A percentile compares a stretch with the other conserved stretches of the same genome.
Evolutionary conservation across 2,888 invertebrate genomes (phyloP).

Genomic region (Lathronympha strigana): DNA sequence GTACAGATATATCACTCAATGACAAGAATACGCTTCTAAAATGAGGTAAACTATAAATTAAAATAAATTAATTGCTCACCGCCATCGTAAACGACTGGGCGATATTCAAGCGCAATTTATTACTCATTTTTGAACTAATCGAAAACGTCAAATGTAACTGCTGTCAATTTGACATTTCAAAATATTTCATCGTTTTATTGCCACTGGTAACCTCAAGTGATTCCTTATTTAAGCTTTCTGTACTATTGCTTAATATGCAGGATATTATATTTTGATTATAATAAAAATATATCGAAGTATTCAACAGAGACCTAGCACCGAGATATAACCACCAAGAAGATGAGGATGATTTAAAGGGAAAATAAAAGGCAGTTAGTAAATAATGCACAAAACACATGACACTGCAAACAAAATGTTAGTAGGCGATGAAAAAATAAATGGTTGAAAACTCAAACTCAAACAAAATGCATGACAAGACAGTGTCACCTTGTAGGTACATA

Average conservation of each 20-base stretch:
- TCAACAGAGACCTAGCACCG: constrained; percentile 71
- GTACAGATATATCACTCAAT: constrained; percentile 71
- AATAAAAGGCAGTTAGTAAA: constrained; percentile 71
- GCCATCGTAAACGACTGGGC: constrained; percentile 12
- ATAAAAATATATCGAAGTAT: constrained; percentile 46
- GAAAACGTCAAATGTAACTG: constrained; percentile 70
- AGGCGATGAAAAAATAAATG: constrained; percentile 46
- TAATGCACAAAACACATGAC: constrained; percentile 63
- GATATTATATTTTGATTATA: constrained; percentile 44
- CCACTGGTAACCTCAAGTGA: constrained; percentile 61
- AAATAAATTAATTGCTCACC: constrained; percentile 50
- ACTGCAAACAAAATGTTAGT: constrained; percentile 68
- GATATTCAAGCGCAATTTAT: constrained; percentile 40
- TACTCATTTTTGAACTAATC: constrained; percentile 56
- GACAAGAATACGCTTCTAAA: constrained; percentile 70
- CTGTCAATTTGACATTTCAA: constrained; percentile 70
- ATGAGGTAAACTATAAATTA: constrained; percentile 62
- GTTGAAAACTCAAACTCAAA: constrained; percentile 55
- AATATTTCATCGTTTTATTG: constrained; percentile 55
- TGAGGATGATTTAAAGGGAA: constrained; percentile 55
- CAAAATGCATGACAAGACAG: constrained; percentile 45
- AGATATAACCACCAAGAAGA: constrained; percentile 69
- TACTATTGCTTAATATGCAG: constrained; percentile 61
- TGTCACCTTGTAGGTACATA: constrained; percentile 48
- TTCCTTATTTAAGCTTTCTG: constrained; percentile 62